Evolutionary conservation across 2,113 vertebrate species (phyloP).

Genomic region (Brachyistius frenatus): DNA sequence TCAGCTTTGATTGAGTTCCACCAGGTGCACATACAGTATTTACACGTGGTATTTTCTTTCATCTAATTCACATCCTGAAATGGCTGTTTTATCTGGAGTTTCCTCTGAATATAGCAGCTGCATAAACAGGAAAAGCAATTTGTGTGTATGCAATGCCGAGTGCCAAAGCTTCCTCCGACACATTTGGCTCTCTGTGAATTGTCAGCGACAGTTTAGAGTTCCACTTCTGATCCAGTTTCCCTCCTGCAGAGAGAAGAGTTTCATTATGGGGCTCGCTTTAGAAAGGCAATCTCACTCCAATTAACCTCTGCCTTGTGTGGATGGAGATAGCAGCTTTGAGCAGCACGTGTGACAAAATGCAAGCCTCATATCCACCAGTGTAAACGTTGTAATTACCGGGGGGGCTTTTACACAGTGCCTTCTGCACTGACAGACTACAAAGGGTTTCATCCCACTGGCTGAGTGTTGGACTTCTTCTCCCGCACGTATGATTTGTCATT

Average conservation of each 20-base stretch:
- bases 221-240: conserved; percentile 44
- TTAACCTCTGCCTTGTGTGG: conserved; percentile 62
- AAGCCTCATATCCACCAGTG: conserved; percentile 35
- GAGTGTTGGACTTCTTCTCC: conserved; percentile 62
- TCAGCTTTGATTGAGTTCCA: conserved; percentile 52
- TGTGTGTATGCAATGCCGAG: conserved; percentile 67
- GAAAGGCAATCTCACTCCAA: conserved; percentile 57
- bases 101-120: conserved; percentile 74
- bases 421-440: conserved; percentile 37
- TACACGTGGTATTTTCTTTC: conserved; percentile 54
- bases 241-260: conserved; percentile 45
- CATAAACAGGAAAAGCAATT: conserved; percentile 78
- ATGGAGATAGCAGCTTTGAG: conserved; percentile 48
- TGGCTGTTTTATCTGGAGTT: conserved; percentile 70
- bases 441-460: conserved; percentile 49
- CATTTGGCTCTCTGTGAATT: conserved; percentile 59
- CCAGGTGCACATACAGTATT: conserved; percentile 72
- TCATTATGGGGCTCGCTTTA: conserved; percentile 25
- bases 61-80: conserved; percentile 65
- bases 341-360: conserved; percentile 44
- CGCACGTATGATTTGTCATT: conserved; percentile 58
- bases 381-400: conserved; percentile 58
- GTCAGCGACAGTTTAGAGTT: conserved; percentile 67
- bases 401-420: conserved; percentile 37
- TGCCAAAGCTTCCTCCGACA: conserved; percentile 56